Conservation (phyloP, 2,797 vertebrate species). For the Cichlasoma orientale region DNA sequence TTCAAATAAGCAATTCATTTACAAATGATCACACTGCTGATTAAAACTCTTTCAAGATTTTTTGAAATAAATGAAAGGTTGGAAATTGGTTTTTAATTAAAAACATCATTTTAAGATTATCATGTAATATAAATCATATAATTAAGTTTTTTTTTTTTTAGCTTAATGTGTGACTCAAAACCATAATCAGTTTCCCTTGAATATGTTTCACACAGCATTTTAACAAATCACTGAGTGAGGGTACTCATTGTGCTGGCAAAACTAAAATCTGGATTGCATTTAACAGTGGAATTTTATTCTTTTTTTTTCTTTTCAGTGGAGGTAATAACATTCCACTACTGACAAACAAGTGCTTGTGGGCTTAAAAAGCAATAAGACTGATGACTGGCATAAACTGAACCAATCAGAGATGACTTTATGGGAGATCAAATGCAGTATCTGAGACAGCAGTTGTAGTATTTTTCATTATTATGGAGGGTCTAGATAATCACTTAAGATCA, state of each 20-base stretch:
- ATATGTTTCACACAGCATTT: too few species aligned
- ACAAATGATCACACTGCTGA: not conserved
- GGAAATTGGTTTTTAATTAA: not conserved
- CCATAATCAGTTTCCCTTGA: not conserved
- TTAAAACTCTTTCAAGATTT: not conserved
- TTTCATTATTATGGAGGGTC: slow-evolving; percentile 25
- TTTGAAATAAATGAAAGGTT: not conserved
- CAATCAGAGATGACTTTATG: slow-evolving; percentile 23
- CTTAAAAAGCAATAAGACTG: slow-evolving; percentile 5
- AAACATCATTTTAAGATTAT: not conserved
- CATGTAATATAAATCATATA: too few species aligned
- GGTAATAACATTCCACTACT: not conserved
- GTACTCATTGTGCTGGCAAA: not conserved
- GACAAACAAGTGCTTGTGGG: not conserved
- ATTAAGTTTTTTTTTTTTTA: not conserved
- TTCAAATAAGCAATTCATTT: not conserved
- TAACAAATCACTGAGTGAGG: not conserved
- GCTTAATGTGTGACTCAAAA: not conserved
- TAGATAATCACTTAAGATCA: slow-evolving; percentile 48
- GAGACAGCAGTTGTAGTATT: slow-evolving; percentile 13
- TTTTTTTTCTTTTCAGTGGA: not conserved
- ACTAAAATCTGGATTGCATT: not conserved
- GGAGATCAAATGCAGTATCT: slow-evolving; percentile 15
- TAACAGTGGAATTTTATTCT: not conserved
- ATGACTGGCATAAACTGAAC: slow-evolving; percentile 27